Percentiles rank a stretch among this genome's conserved stretches.
Conservation (phyloP, 2,888 invertebrate genomes). For the Chymomyza caudatula region DNA sequence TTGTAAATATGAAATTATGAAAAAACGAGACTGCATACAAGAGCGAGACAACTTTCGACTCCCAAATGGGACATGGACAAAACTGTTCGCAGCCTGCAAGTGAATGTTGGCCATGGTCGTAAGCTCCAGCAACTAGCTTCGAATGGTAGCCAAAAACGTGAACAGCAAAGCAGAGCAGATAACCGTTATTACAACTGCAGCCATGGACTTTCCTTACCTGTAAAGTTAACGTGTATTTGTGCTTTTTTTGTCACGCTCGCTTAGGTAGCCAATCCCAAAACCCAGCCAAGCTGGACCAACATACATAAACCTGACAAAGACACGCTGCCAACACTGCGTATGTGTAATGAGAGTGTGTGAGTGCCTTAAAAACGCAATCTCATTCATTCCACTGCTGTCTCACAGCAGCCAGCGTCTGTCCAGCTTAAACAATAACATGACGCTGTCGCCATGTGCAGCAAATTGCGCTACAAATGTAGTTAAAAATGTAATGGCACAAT, state of each 20-base stretch:
- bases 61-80: slow-evolving; percentile 46
- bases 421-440: slow-evolving; percentile 4
- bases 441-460: slow-evolving; percentile 50
- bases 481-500: slow-evolving; percentile 4
- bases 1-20: slow-evolving; percentile 72
- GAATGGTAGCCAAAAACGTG: slow-evolving; percentile 5
- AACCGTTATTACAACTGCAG: slow-evolving; percentile 67
- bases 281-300: background rate
- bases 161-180: slow-evolving; percentile 35
- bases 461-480: slow-evolving; percentile 35
- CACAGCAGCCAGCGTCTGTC: background rate
- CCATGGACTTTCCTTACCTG: slow-evolving; percentile 21
- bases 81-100: background rate
- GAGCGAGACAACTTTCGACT: slow-evolving; percentile 4
- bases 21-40: slow-evolving; percentile 21
- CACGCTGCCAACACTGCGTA: background rate
- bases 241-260: background rate
- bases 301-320: background rate
- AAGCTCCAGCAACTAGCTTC: slow-evolving; percentile 30
- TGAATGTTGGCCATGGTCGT: slow-evolving; percentile 6
- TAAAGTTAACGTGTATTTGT: background rate
- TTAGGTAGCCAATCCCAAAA: background rate
- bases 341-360: background rate
- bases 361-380: background rate
- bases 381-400: background rate